A percentile compares a stretch with the other conserved stretches of the same genome.
phyloP scores from a whole-genome alignment of 2,888 invertebrate species.

The Meliscaeva auricollis region DNA sequence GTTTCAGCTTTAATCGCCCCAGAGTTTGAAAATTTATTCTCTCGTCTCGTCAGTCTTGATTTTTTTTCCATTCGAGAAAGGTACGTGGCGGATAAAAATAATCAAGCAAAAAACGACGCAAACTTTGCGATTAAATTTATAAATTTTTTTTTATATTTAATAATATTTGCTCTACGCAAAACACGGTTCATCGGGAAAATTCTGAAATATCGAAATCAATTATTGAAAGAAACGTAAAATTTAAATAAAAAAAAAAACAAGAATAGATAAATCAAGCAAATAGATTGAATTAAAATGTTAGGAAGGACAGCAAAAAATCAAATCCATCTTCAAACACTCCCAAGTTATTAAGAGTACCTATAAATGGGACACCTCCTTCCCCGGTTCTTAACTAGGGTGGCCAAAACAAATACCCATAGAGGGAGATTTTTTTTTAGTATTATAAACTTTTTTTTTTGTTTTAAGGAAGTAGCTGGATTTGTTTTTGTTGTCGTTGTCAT shows the following conservation, averaged over 20 bases:
- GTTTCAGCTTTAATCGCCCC: conserved; percentile 23
- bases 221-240: conserved; percentile 52
- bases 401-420: conserved; percentile 37
- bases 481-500: conserved; percentile 51
- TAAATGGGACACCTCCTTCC: conserved; percentile 10
- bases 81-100: conserved; percentile 66
- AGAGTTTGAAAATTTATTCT: conserved; percentile 34
- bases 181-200: conserved; percentile 53
- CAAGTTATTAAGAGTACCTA: neutral
- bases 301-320: neutral
- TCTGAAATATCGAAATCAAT: conserved; percentile 56
- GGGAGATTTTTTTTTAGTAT: neutral
- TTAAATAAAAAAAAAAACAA: neutral
- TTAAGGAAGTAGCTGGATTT: conserved; percentile 1
- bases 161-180: conserved; percentile 27
- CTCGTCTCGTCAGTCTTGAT: conserved; percentile 61
- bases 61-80: conserved; percentile 67
- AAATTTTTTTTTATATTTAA: conserved; percentile 7
- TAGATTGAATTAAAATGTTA: conserved; percentile 34
- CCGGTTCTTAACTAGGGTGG: conserved; percentile 15
- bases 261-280: conserved; percentile 61
- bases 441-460: neutral
- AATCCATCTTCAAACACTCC: conserved; percentile 12
- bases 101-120: conserved; percentile 66
- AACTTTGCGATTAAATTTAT: conserved; percentile 64